phyloP scores from a whole-genome alignment of 2,113 vertebrate genomes.

The Haliaeetus leucogaster region DNA sequence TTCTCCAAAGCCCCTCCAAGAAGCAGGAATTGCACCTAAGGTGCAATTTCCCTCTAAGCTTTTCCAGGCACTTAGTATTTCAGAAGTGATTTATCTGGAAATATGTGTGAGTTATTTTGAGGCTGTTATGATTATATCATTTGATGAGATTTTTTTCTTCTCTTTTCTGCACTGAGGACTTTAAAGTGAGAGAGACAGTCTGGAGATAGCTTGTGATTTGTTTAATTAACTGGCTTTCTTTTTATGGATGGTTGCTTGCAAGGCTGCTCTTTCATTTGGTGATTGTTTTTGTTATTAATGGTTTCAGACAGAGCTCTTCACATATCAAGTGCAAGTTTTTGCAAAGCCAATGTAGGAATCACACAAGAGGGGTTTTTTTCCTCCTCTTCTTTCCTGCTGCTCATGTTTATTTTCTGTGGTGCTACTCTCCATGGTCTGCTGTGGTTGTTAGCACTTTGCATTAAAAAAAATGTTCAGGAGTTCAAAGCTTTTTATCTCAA shows the following conservation, averaged over 20 bases:
- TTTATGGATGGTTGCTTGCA: constrained; percentile 65
- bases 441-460: constrained; percentile 42
- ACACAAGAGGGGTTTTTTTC: neutral
- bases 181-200: constrained; percentile 60
- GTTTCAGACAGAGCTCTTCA: constrained; percentile 60
- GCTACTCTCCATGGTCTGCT: neutral
- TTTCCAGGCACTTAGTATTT: constrained; percentile 51
- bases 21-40: constrained; percentile 10
- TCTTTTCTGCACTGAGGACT: constrained; percentile 46
- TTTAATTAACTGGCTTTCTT: constrained; percentile 62
- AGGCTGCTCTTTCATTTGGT: constrained; percentile 61
- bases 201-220: constrained; percentile 55
- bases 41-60: constrained; percentile 30
- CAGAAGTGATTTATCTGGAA: constrained; percentile 62
- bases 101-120: constrained; percentile 61
- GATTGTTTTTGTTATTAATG: constrained; percentile 65
- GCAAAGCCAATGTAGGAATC: constrained; percentile 45
- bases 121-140: constrained; percentile 65
- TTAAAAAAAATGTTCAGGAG: neutral
- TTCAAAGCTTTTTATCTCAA: constrained; percentile 50
- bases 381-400: neutral
- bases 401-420: constrained; percentile 46
- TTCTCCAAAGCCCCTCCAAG: constrained; percentile 6
- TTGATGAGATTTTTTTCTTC: constrained; percentile 58
- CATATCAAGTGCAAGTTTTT: constrained; percentile 49